These are phyloP conservation scores for Sclerodermus sp. DNA, from an alignment of 2,888 invertebrate genomes.

Conservation along the genomic window DNA sequence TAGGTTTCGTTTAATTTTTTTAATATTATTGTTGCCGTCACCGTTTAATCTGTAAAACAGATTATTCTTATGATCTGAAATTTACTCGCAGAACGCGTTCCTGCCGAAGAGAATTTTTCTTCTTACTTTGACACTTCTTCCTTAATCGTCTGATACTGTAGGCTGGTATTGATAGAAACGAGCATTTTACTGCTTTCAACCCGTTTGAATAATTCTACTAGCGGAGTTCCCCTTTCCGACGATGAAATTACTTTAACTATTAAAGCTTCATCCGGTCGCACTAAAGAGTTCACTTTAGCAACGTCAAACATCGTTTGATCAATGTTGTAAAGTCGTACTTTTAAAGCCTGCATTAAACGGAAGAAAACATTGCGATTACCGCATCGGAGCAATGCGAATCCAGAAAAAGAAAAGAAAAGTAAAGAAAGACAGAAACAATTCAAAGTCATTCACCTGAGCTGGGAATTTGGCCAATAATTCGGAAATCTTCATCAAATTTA, in stretches of 20 bases:
- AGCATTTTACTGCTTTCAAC: constrained; percentile 66
- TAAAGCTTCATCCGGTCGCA: constrained; percentile 65
- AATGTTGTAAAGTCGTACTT: constrained; percentile 64
- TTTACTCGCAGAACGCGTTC: no score
- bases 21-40: constrained; percentile 43
- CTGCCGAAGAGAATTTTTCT: no score
- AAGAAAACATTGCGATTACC: constrained; percentile 1
- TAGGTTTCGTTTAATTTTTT: constrained; percentile 32
- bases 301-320: constrained; percentile 59
- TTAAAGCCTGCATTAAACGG: constrained; percentile 58
- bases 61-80: neutral
- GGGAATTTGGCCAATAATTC: constrained; percentile 55
- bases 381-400: no score
- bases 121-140: constrained; percentile 61
- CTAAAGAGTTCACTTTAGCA: constrained; percentile 49
- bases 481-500: constrained; percentile 57
- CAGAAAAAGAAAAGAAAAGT: neutral
- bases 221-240: constrained; percentile 42
- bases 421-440: no score
- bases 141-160: constrained; percentile 65
- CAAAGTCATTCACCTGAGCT: constrained; percentile 55
- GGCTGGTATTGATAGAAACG: constrained; percentile 72
- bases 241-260: constrained; percentile 57
- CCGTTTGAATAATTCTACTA: constrained; percentile 73
- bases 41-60: constrained; percentile 25